A percentile compares a stretch with the other conserved stretches of the same genome.
Evolutionary conservation across 2,888 invertebrate species (phyloP).

Genomic region (Andrena hattorfiana): DNA sequence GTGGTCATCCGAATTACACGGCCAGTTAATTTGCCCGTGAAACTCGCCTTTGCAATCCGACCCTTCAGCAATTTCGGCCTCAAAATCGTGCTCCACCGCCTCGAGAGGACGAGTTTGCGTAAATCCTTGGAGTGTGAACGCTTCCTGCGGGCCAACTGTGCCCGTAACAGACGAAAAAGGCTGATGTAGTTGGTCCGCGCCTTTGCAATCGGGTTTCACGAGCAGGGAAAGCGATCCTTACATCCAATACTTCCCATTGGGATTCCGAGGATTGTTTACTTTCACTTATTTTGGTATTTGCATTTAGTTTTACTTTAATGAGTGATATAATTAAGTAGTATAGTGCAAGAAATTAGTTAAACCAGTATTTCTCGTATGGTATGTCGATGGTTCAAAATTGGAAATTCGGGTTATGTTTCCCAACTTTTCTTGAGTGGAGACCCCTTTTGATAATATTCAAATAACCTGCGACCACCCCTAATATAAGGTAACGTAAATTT

Average conservation of each 20-base stretch:
- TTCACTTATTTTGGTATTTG: too few species aligned
- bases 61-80: constrained; percentile 42
- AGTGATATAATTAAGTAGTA: too few species aligned
- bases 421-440: too few species aligned
- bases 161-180: constrained; percentile 28
- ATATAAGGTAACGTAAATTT: too few species aligned
- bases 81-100: constrained; percentile 35
- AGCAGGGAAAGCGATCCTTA: too few species aligned
- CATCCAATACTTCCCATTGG: neutral
- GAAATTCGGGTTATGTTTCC: too few species aligned
- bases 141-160: constrained; percentile 23
- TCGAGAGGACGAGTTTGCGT: constrained; percentile 17
- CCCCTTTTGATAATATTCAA: too few species aligned
- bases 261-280: neutral
- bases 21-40: constrained; percentile 62
- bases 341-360: too few species aligned
- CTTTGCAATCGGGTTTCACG: neutral
- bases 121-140: constrained; percentile 52
- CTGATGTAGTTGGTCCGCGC: neutral
- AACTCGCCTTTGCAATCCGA: constrained; percentile 57
- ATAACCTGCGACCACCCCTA: too few species aligned
- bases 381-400: too few species aligned
- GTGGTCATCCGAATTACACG: constrained; percentile 59
- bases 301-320: too few species aligned
- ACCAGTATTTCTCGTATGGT: too few species aligned